Evolutionary conservation across 2,797 vertebrate genomes (phyloP).

Genomic region (Brachymystax lenok): DNA sequence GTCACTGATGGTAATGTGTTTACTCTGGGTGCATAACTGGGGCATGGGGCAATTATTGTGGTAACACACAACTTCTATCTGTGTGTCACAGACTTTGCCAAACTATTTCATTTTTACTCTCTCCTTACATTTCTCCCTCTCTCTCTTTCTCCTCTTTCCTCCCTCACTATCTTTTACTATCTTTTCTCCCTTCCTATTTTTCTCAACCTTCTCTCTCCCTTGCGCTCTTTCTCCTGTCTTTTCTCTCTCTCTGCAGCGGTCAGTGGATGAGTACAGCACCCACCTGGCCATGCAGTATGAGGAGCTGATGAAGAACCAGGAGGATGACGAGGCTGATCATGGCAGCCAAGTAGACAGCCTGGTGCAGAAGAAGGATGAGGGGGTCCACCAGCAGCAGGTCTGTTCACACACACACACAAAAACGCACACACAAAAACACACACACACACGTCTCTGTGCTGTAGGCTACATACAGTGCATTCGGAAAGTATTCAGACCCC

Average conservation of each 20-base stretch:
- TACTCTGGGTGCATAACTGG: neutral
- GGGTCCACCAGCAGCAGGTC: conserved; percentile 40
- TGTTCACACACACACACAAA: neutral
- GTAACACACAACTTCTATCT: neutral
- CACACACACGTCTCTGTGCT: neutral
- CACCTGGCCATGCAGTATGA: conserved; percentile 23
- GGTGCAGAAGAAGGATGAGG: conserved; percentile 32
- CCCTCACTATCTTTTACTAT: neutral
- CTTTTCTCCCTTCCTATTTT: neutral
- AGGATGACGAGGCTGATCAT: conserved; percentile 22
- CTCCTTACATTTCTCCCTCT: neutral
- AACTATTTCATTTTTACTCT: neutral
- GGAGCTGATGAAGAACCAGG: conserved; percentile 26
- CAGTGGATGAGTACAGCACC: conserved; percentile 25
- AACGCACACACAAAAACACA: no score
- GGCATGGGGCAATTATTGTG: neutral
- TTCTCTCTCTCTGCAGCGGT: conserved; percentile 8
- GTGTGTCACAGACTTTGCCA: neutral
- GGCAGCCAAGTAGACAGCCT: conserved; percentile 1
- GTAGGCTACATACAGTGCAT: neutral
- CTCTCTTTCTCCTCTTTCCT: neutral
- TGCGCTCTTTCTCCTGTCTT: no score
- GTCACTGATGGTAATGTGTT: conserved; percentile 28
- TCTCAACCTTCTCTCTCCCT: no score
- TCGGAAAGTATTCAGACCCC: no score